These are phyloP conservation scores for Rhopalosiphum nymphaeae DNA, from an alignment of 2,888 invertebrate species.

Conservation along the genomic window DNA sequence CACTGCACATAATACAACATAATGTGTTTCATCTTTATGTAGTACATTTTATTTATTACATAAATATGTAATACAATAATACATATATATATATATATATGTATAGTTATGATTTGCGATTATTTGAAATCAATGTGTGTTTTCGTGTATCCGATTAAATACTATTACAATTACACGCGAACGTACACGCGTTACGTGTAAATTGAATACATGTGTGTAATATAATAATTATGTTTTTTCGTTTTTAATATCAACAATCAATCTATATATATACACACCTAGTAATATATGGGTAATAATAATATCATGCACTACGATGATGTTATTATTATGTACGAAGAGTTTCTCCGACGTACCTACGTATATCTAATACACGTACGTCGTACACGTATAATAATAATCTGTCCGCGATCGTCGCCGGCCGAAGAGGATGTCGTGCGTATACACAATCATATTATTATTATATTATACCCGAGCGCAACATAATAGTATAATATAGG, in stretches of 20 bases:
- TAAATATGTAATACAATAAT: too few relatives aligned
- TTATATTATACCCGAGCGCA: not conserved
- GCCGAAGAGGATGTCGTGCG: slow-evolving; percentile 47
- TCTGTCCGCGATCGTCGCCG: slow-evolving; percentile 10
- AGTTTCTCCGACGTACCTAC: not conserved
- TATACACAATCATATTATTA: slow-evolving; percentile 23
- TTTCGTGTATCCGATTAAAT: not conserved
- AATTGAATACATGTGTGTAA: not conserved
- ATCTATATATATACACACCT: not conserved
- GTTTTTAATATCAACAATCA: not conserved
- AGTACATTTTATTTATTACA: too few relatives aligned
- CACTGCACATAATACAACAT: not conserved
- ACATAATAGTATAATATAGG: not conserved
- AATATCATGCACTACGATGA: not conserved
- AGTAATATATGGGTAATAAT: not conserved
- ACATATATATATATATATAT: not conserved
- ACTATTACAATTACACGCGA: not conserved
- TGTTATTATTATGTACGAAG: not conserved
- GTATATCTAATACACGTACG: not conserved
- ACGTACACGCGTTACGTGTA: not conserved
- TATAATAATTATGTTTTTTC: not conserved
- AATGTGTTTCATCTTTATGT: not conserved
- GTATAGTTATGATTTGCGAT: not conserved
- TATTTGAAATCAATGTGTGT: not conserved
- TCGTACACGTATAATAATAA: not conserved